phyloP scores from a whole-genome alignment of 2,113 vertebrate species.

The Smithornis capensis region DNA sequence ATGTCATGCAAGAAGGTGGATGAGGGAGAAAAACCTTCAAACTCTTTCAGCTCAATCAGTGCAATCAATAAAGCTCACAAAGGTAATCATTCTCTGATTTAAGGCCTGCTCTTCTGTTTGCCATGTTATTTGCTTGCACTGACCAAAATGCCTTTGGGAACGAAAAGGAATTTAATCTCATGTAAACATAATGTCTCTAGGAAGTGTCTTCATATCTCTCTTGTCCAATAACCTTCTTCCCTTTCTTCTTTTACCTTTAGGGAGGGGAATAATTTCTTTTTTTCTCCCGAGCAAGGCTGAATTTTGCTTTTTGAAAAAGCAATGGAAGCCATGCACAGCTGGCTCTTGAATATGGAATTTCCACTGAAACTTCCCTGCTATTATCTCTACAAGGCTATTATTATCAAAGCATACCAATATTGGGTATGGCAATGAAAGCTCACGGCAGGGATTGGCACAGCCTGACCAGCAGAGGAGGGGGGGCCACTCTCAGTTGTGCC shows the following conservation, averaged over 20 bases:
- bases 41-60: slow-evolving; percentile 26
- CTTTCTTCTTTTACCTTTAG: background rate
- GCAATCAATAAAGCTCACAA: slow-evolving; percentile 52
- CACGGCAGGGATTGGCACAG: slow-evolving; percentile 46
- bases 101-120: slow-evolving; percentile 38
- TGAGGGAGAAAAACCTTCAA: slow-evolving; percentile 20
- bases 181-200: background rate
- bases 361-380: slow-evolving; percentile 69
- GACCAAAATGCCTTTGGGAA: background rate
- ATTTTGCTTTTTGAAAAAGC: slow-evolving; percentile 61
- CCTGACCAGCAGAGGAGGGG: slow-evolving; percentile 41
- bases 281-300: background rate
- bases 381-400: slow-evolving; percentile 68
- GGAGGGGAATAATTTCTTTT: background rate
- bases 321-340: slow-evolving; percentile 46
- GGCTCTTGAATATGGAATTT: slow-evolving; percentile 67
- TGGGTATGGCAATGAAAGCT: slow-evolving; percentile 54
- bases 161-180: background rate
- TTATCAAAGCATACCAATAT: slow-evolving; percentile 75
- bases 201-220: background rate
- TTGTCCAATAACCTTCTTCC: background rate
- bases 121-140: background rate
- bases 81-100: slow-evolving; percentile 53
- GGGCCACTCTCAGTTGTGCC: slow-evolving; percentile 37
- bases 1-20: slow-evolving; percentile 31